A percentile compares a stretch with the other conserved stretches of the same genome.
Conservation (phyloP, 2,797 vertebrate species). For the Poeciliopsis gracilis region DNA sequence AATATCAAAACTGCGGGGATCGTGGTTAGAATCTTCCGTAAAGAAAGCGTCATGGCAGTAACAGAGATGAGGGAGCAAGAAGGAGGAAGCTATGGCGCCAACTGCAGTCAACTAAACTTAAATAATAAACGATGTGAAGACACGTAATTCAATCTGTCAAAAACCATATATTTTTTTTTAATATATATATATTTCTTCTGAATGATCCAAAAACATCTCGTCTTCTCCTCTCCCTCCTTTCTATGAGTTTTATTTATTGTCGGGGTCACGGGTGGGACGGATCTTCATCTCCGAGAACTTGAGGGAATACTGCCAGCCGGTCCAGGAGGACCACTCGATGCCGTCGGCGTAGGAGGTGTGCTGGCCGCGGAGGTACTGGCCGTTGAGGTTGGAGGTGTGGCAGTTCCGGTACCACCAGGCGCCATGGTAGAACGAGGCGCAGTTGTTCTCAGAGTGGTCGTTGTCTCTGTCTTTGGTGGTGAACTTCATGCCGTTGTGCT, state of each 20-base stretch:
- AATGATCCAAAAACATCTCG: slow-evolving; percentile 42
- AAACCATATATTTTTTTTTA: slow-evolving; percentile 39
- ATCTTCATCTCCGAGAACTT: slow-evolving; percentile 99
- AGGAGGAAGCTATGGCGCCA: slow-evolving; percentile 44
- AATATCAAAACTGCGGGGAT: slow-evolving; percentile 32
- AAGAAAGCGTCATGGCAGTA: slow-evolving; percentile 36
- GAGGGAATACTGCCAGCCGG: slow-evolving; percentile 98
- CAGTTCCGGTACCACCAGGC: slow-evolving; percentile 99
- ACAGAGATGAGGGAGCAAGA: slow-evolving; percentile 43
- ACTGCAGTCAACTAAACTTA: slow-evolving; percentile 56
- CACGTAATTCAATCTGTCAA: slow-evolving; percentile 57
- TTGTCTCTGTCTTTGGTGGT: slow-evolving; percentile 97
- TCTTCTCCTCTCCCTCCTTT: slow-evolving; percentile 1
- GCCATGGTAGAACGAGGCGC: slow-evolving; percentile 95
- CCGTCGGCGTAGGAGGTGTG: slow-evolving; percentile 96
- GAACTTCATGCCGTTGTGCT: slow-evolving; percentile 97
- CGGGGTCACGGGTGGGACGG: slow-evolving; percentile 86
- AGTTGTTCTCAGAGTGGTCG: slow-evolving; percentile 98
- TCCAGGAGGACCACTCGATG: slow-evolving; percentile 98
- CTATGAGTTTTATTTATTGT: slow-evolving; percentile 80
- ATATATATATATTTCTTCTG: not conserved
- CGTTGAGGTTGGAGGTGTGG: slow-evolving; percentile 98
- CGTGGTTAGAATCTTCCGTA: slow-evolving; percentile 11
- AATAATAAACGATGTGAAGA: slow-evolving; percentile 65
- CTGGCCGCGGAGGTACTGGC: slow-evolving; percentile 94